These are phyloP conservation scores for Xylocampa areola DNA, from an alignment of 2,888 invertebrate species.

Conservation along the genomic window DNA sequence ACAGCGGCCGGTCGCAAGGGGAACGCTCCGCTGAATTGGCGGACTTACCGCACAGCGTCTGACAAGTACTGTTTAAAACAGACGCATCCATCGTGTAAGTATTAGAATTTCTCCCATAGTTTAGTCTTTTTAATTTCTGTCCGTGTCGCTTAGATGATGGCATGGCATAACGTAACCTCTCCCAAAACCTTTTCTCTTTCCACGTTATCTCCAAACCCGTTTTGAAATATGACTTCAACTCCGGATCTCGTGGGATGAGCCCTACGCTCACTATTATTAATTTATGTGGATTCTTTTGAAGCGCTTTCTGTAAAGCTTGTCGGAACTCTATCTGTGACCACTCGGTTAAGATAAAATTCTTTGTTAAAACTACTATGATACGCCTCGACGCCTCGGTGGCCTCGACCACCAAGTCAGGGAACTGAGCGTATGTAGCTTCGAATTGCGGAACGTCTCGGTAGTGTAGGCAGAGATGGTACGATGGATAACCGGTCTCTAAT, in stretches of 20 bases:
- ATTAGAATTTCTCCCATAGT: constrained; percentile 95
- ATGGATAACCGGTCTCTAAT: constrained; percentile 94
- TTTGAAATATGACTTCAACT: constrained; percentile 96
- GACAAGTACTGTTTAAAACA: constrained; percentile 90
- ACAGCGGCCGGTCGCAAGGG: constrained; percentile 93
- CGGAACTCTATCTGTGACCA: constrained; percentile 98
- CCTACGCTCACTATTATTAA: constrained; percentile 95
- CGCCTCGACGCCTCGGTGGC: constrained; percentile 96
- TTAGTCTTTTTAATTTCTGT: constrained; percentile 88
- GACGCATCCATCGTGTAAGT: constrained; percentile 94
- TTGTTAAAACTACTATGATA: constrained; percentile 96
- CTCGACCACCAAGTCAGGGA: constrained; percentile 94
- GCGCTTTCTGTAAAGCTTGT: constrained; percentile 96
- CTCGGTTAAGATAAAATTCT: constrained; percentile 97
- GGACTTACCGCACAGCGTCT: constrained; percentile 89
- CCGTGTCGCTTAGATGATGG: constrained; percentile 93
- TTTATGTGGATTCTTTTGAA: constrained; percentile 95
- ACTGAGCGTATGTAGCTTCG: constrained; percentile 92
- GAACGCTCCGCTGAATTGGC: constrained; percentile 89
- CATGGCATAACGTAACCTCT: constrained; percentile 96
- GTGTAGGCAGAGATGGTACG: constrained; percentile 96
- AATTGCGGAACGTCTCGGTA: constrained; percentile 95
- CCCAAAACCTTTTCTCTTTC: constrained; percentile 98
- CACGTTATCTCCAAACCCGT: constrained; percentile 96
- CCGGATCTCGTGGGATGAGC: constrained; percentile 95